Evolutionary conservation across 2,888 invertebrate genomes (phyloP), one percentile per base, ranked within the genome.

Genomic region (Heliconius erato): DNA sequence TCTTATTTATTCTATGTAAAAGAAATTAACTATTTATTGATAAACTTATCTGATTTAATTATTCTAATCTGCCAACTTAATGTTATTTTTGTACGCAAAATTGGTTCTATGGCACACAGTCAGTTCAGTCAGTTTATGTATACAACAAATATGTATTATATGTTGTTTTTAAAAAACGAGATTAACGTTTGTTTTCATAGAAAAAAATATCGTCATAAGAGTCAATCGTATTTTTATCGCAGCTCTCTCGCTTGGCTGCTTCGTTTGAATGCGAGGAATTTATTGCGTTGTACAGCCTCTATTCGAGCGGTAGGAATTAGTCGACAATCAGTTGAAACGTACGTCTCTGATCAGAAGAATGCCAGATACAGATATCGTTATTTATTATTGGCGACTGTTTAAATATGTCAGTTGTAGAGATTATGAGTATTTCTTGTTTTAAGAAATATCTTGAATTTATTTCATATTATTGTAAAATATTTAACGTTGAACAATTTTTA

Each of bases 201-300:
- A 32, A 40, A 40, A 94, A 93, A 94, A 93, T 92, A 91, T 91
- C 92, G 92, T 91, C 85, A 89, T 89, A 89, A 92, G 89, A 90
- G 93, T 93, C 94, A 93, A 72, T 94, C 93, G 90, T 91, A 91
- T 94, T 94, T 94, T 95, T 95, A 95, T 95, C 95, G 90, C 91
- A 88, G 90, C 90, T 89, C 90, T 94, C 91, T 93, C 95, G 92
- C 92, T 90, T 91, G 93, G 92, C 86, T 92, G 94, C 91, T 87
- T 92, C 90, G 90, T 91, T 89, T 94, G 94, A 95, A 95, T 95
- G 92, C 91, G 90, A 90, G 88, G 92, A 94, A 94, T 95, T 94
- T 94, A 95, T 95, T 94, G 94, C 94, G 91, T 90, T 94, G 94
- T 94, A 94, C 93, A 94, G 92, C 88, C 92, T 92, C 89, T 93